Evolutionary conservation across 1,140 invertebrate genomes (phyloP), one percentile per base, ranked within the genome.

Genomic region (Zophobas morio): DNA sequence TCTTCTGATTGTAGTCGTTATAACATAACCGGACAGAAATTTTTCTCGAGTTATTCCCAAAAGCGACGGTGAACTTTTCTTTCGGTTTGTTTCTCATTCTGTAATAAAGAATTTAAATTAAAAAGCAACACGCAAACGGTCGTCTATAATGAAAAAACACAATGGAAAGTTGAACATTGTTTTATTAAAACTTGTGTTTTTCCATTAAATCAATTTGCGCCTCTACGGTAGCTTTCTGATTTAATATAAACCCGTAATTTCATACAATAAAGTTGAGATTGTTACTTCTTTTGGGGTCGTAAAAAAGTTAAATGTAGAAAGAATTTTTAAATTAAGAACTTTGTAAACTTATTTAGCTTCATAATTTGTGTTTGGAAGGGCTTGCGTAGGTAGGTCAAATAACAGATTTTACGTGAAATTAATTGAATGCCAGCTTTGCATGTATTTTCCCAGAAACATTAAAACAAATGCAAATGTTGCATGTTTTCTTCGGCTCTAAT

Each of bases 151-250:
- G 49, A 51, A 51, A 51, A 51, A 51, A 51, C 4, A 6, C 49
- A 20, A 20, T 51, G 49, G 20, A 51, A 51, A 51, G 4, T 51
- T 51, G 49, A 51, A 51, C 49, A 46, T 46, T 51, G 49, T 51
- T 51, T 51, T 51, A 51, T 51, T 51, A 51, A 51, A 51, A 51
- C 49, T 51, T 51, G 49, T 51, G 6, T 51, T 51, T 20, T 51
- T 51, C n/a, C 3, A 2, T 51, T 20, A n/a, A 51, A 51, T 51
- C n/a, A 51, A 51, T 51, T 20, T 51, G n/a, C 49, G 4, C n/a
- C 20, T 4, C 2, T 51, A 2, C 6, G 20, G 49, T 20, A n/a
- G 49, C n/a, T 51, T 51, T 51, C 49, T 20, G 49, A 51, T 51
- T 51, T 51, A 51, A 51, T 51, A 5, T 51, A 6, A 51, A 51